These are phyloP conservation scores for Pachyramphus minor DNA, from an alignment of 2,113 vertebrate species.

Conservation along the genomic window DNA sequence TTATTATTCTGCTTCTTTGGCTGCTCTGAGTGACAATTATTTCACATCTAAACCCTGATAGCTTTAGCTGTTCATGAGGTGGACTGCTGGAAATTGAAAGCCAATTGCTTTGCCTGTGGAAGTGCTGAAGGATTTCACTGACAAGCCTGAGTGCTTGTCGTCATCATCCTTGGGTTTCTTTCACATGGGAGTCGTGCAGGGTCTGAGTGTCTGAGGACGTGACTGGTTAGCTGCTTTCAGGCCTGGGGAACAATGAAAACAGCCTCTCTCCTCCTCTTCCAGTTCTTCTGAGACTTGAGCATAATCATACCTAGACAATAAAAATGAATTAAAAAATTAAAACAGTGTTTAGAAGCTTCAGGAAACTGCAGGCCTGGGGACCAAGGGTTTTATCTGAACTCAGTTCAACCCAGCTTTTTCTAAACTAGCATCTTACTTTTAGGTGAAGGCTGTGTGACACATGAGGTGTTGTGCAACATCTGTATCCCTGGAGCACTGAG, in stretches of 20 bases:
- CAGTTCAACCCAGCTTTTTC: neutral
- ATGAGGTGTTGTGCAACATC: neutral
- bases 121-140: neutral
- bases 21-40: neutral
- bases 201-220: neutral
- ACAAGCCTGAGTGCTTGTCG: neutral
- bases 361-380: neutral
- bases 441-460: neutral
- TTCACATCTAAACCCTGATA: neutral
- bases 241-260: neutral
- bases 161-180: neutral
- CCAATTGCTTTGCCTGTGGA: neutral
- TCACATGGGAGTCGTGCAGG: neutral
- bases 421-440: neutral
- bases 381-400: neutral
- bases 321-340: neutral
- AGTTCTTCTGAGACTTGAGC: neutral
- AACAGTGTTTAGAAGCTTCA: neutral
- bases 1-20: neutral
- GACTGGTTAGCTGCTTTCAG: neutral
- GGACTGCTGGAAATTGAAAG: constrained; percentile 5
- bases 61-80: neutral
- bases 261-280: neutral
- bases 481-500: neutral
- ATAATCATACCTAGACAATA: neutral